Evolutionary conservation across 2,888 invertebrate species (phyloP).

Genomic region (Bedellia somnulentella): DNA sequence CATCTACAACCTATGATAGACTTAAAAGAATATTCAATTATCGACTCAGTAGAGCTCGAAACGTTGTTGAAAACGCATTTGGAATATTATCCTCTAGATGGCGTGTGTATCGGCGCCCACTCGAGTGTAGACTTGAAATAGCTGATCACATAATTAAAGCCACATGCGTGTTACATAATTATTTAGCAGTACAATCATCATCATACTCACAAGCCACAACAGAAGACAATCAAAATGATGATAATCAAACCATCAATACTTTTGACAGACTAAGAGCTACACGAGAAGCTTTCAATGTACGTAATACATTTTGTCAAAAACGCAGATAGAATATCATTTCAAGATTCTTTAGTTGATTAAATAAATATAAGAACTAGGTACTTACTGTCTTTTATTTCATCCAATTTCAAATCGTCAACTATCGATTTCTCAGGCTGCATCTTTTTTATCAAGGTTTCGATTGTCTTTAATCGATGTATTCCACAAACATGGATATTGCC

Average conservation of each 20-base stretch:
- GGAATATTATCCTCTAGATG: slow-evolving; percentile 13
- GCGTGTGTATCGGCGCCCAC: slow-evolving; percentile 12
- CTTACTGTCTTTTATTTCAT: slow-evolving; percentile 10
- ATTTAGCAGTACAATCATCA: neutral
- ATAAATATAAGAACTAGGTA: slow-evolving; percentile 8
- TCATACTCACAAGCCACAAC: neutral
- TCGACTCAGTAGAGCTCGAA: slow-evolving; percentile 13
- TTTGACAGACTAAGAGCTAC: too few relatives aligned
- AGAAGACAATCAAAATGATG: slow-evolving; percentile 7
- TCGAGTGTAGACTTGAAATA: slow-evolving; percentile 10
- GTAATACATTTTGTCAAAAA: slow-evolving; percentile 11
- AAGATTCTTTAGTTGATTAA: slow-evolving; percentile 10
- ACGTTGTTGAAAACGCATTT: slow-evolving; percentile 14
- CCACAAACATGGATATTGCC: slow-evolving; percentile 12
- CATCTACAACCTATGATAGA: slow-evolving; percentile 10
- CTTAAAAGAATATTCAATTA: slow-evolving; percentile 13
- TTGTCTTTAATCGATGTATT: slow-evolving; percentile 11
- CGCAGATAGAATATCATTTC: slow-evolving; percentile 8
- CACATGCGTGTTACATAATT: slow-evolving; percentile 9
- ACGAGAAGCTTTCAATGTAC: slow-evolving; percentile 10
- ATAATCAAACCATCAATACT: too few relatives aligned
- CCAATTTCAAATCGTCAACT: slow-evolving; percentile 11
- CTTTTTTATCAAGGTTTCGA: slow-evolving; percentile 9
- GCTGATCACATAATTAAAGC: slow-evolving; percentile 11
- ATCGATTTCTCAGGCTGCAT: slow-evolving; percentile 12